Base-by-base conservation (phyloP, 2,888 invertebrate species). In the Octonoba sinensis region DNA sequence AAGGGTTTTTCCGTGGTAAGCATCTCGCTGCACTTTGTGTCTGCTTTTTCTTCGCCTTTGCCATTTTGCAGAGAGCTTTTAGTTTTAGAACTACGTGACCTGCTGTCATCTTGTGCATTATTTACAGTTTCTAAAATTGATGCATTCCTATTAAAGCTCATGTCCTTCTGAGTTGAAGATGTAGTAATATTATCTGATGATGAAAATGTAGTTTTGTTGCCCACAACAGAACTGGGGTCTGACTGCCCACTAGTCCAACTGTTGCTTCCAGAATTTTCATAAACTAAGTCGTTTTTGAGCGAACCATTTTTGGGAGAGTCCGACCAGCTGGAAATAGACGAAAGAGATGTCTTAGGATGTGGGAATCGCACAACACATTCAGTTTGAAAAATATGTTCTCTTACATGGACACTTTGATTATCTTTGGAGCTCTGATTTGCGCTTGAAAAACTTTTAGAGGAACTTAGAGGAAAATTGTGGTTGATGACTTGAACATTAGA, bases 321-420 rank as follows among this genome's bases (percentile, higher is more conserved):
- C 13, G 22, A 60, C 0, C 36, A 51, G 59, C 24, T 22, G 13
- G 64, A 57, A 27, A 15, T 47, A 3, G 46, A 16, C 6, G 20
- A 24, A 16, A 44, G 16, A 47, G 64, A 22, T 20, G 57, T 56
- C 67, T 82, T 82, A 12, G 82, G 82, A 47, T 75, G 82, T 54
- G 82, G 82, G 54, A 82, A 82, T 66, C 82, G 36, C 20, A 82
- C 70, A 13, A 82, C 76, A 57, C 82, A 82, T 56, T 82, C 82
- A 51, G 82, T 82, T 54, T 82, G 82, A 67, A 82, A 82, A 72
- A 82, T 82, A 65, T 82, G 75, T 18, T 82, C 76, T 18, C 75
- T 75, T 13, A 65, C 57, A 54, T 56, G 54, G n/a, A 46, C 54
- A 36, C 47, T 71, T 36, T 73, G 82, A 76, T 73, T 76, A 69